A percentile compares a stretch with the other conserved stretches of the same genome.
Evolutionary conservation across 2,888 invertebrate genomes (phyloP).

Genomic region (Scelioninae gen. 2): DNA sequence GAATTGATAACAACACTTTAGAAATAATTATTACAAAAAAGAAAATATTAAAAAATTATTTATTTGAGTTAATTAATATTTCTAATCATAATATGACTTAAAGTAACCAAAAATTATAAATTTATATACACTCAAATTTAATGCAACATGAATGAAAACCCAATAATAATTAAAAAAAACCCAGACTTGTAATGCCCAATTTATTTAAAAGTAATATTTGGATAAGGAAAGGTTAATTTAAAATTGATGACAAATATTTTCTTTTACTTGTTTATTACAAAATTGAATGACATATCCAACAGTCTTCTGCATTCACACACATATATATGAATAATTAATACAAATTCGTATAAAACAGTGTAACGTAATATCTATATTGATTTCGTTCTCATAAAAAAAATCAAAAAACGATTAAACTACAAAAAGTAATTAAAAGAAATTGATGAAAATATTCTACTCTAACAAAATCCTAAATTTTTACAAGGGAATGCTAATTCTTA

Average conservation of each 20-base stretch:
- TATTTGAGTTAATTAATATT: no score
- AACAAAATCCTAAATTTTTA: slow-evolving; percentile 1
- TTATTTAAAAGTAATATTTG: no score
- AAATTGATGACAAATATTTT: slow-evolving; percentile 7
- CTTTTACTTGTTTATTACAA: slow-evolving; percentile 21
- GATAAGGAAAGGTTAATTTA: slow-evolving; percentile 42
- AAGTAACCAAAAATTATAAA: no score
- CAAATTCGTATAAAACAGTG: slow-evolving; percentile 19
- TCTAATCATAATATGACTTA: no score
- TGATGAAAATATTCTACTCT: slow-evolving; percentile 2
- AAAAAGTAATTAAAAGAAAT: background rate
- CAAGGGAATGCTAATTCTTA: slow-evolving; percentile 22
- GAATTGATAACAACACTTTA: no score
- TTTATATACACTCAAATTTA: no score
- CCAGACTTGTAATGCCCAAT: no score
- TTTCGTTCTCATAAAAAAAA: slow-evolving; percentile 5
- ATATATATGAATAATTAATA: slow-evolving; percentile 18
- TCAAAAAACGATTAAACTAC: slow-evolving; percentile 5
- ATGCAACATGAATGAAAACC: no score
- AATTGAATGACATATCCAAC: slow-evolving; percentile 11
- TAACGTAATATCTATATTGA: slow-evolving; percentile 5
- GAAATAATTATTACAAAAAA: no score
- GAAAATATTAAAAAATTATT: no score
- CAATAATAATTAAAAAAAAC: no score
- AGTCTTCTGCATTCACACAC: slow-evolving; percentile 5